Percentiles rank a stretch among this genome's conserved stretches.
phyloP scores from a whole-genome alignment of 2,113 vertebrate genomes.

The Burhinus oedicnemus region DNA sequence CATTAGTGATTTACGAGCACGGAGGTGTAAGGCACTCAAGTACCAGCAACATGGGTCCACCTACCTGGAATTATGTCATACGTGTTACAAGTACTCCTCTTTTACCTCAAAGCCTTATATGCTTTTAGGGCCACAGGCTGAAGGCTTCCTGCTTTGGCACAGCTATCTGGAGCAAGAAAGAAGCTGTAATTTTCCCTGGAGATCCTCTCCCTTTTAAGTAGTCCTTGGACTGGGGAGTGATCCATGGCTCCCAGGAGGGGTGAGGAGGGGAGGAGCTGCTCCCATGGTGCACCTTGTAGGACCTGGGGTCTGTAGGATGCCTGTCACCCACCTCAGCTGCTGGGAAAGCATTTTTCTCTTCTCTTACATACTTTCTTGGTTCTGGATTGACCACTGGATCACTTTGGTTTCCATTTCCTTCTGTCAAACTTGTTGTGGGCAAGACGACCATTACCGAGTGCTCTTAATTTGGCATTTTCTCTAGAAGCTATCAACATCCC shows the following conservation, averaged over 20 bases:
- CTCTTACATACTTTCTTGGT: neutral
- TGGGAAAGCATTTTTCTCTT: neutral
- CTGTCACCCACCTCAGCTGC: neutral
- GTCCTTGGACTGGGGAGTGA: neutral
- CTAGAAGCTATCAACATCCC: neutral
- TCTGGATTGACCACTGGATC: neutral
- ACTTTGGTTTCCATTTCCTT: neutral
- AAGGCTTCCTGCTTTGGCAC: neutral
- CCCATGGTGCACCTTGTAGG: fast-evolving
- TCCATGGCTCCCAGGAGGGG: fast-evolving
- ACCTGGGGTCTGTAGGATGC: neutral
- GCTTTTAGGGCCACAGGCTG: neutral
- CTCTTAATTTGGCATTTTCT: neutral
- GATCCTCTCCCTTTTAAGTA: neutral
- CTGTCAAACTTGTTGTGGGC: neutral
- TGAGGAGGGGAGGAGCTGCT: neutral
- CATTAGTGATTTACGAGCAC: neutral
- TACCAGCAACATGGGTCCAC: neutral
- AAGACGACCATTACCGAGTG: neutral
- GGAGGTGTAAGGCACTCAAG: neutral
- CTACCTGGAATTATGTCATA: neutral
- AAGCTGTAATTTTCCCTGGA: neutral
- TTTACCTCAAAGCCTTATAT: neutral
- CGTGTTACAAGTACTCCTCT: fast-evolving
- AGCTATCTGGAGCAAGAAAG: neutral